A percentile compares a stretch with the other conserved stretches of the same genome.
phyloP scores from a whole-genome alignment of 2,888 invertebrate species.

The Drosophila fungiperda region DNA sequence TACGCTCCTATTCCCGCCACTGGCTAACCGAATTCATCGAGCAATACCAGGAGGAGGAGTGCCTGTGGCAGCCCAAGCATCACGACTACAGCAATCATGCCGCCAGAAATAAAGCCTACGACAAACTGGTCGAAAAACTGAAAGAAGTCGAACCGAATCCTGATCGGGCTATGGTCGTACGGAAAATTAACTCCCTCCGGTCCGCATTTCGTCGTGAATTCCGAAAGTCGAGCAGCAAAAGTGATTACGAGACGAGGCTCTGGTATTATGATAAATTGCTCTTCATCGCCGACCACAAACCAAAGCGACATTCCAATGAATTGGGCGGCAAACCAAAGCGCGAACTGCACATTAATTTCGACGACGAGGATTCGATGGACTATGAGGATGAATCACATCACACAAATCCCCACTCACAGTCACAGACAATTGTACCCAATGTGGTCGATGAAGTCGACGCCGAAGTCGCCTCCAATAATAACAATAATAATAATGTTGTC shows the following conservation, averaged over 20 bases:
- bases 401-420: conserved; percentile 20
- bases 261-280: conserved; percentile 84
- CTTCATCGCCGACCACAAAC: conserved; percentile 84
- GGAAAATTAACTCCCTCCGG: conserved; percentile 84
- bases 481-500: conserved; percentile 53
- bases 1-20: conserved; percentile 84
- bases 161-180: conserved; percentile 84
- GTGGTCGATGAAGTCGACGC: conserved; percentile 62
- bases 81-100: conserved; percentile 84
- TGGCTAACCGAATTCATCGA: conserved; percentile 85
- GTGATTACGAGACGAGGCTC: conserved; percentile 82
- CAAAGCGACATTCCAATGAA: conserved; percentile 73
- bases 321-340: conserved; percentile 74
- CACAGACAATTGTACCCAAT: conserved; percentile 47
- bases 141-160: conserved; percentile 84
- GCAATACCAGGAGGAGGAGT: conserved; percentile 83
- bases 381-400: conserved; percentile 80
- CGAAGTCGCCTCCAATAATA: conserved; percentile 25
- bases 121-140: conserved; percentile 83
- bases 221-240: conserved; percentile 79
- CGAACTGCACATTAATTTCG: conserved; percentile 78
- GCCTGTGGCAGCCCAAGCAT: conserved; percentile 84
- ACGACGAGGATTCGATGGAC: conserved; percentile 84
- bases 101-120: conserved; percentile 83
- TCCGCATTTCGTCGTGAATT: conserved; percentile 84